phyloP scores from a whole-genome alignment of 2,888 invertebrate species.

The Masnerella sp. region DNA sequence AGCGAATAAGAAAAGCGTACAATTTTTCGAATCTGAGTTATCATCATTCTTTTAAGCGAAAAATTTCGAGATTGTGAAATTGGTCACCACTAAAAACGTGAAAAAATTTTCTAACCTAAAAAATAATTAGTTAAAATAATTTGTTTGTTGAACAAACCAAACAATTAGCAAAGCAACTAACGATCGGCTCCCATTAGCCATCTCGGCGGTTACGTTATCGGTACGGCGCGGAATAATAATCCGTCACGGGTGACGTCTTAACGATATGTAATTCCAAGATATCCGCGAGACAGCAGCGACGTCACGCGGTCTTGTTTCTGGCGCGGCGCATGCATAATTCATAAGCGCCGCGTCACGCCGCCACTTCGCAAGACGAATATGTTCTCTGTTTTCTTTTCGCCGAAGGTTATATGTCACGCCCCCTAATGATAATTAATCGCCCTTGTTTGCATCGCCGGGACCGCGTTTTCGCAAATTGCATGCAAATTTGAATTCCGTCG shows the following conservation, averaged over 20 bases:
- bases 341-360: conserved; percentile 68
- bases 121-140: too few species aligned
- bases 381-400: conserved; percentile 62
- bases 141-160: too few species aligned
- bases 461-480: conserved; percentile 25
- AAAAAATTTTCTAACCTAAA: too few species aligned
- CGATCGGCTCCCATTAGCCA: conserved; percentile 32
- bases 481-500: conserved; percentile 37
- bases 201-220: conserved; percentile 34
- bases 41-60: too few species aligned
- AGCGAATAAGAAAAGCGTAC: too few species aligned
- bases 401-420: conserved; percentile 51
- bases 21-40: too few species aligned
- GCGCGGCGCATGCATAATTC: conserved; percentile 70
- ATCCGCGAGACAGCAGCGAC: conserved; percentile 64
- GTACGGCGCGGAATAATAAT: conserved; percentile 51
- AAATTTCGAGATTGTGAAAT: too few species aligned
- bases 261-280: conserved; percentile 60
- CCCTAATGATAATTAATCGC: conserved; percentile 58
- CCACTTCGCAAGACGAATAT: conserved; percentile 69
- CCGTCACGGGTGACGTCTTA: conserved; percentile 54
- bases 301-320: conserved; percentile 63
- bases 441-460: conserved; percentile 23
- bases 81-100: too few species aligned
- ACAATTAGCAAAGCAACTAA: too few species aligned